Base-by-base conservation (phyloP, 2,797 vertebrate genomes). In the Cyclura pinguis region DNA sequence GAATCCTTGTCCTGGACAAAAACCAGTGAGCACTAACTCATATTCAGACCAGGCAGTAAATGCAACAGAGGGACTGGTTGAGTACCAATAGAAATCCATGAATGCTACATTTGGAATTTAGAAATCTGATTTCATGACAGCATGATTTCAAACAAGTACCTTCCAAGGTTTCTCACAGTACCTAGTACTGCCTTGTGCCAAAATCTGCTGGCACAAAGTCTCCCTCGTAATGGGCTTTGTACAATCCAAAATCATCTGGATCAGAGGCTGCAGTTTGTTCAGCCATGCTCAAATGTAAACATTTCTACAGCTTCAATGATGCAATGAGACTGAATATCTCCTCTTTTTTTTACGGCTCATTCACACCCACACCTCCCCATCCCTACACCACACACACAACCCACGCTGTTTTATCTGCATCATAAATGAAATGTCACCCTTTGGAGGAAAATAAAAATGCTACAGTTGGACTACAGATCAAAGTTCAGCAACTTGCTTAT, bases 391-490 rank as follows among this genome's bases (percentile, higher is more conserved):
- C 94, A 22, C 67, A 0, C 76, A 38, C 83, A 90, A 88, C 42
- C 0, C 90, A 91, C 92, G 92, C 90, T 52, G 92, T 92, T 95
- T 95, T 84, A 92, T 93, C 94, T 89, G 96, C 95, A 97, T 95
- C 96, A 96, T 92, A 94, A 93, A 85, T 87, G 91, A 96, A 96
- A 94, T 94, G 96, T 96, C 97, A 95, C 95, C 73, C 83, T 90
- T 92, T 88, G 73, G 84, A 90, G 95, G 91, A 95, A 95, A 94
- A 93, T 82, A 95, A 95, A 84, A 96, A 97, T 97, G 97, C 97
- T 97, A 95, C 95, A 97, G 95, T 97, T 96, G 96, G 96, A 97
- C 97, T 95, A 97, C 96, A 96, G 96, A 97, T 96, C 97, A 96
- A 97, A 95, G 95, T 94, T 97, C 96, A 97, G 96, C 97, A 97